Base-by-base conservation (phyloP, 2,113 vertebrate species). In the Rattus norvegicus region DNA sequence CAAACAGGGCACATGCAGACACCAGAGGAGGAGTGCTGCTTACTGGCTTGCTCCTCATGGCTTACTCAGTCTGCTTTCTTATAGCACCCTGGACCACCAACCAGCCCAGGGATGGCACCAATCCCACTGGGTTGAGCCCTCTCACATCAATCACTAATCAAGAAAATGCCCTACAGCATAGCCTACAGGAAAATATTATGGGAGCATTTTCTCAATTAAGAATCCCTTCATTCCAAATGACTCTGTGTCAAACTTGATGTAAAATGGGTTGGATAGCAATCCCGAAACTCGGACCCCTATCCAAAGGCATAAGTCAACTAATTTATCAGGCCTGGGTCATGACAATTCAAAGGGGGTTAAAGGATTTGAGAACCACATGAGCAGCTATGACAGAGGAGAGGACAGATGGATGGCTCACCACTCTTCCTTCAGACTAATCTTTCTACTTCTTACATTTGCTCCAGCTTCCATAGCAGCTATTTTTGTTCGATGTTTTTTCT, bases 361-460 rank as follows among this genome's bases (percentile, higher is more conserved):
- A 81, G 13, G 17, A 95, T 91, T 28, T 76, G 47, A 84, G 84
- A 79, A 28, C 4, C 19, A 52, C 39, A 76, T 88, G 17, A 96
- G 65, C 39, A 69, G n/a, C 39, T 69, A 75, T 52, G 67, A 39
- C 84, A 56, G 8, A 92, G 39, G 12, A 77, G 11, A 90, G 30
- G 13, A 10, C 43, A 83, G 43, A 95, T 33, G 30, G 10, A 14
- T 5, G 2, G 22, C 5, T 61, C 47, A 87, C 56, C n/a, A 88
- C 13, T 33, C 19, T 95, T 92, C 33, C 56, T 79, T 49, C 79
- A 90, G 61, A 88, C 14, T 73, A 65, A 47, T 49, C n/a, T 52
- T 89, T 96, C 89, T 33, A 88, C 52, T 59, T 86, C 7, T 93
- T 91, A 89, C 59, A 81, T 89, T 91, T 93, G n/a, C 33, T 96